Evolutionary conservation across 2,113 vertebrate genomes (phyloP).

Genomic region (Mionectes macconnelli): DNA sequence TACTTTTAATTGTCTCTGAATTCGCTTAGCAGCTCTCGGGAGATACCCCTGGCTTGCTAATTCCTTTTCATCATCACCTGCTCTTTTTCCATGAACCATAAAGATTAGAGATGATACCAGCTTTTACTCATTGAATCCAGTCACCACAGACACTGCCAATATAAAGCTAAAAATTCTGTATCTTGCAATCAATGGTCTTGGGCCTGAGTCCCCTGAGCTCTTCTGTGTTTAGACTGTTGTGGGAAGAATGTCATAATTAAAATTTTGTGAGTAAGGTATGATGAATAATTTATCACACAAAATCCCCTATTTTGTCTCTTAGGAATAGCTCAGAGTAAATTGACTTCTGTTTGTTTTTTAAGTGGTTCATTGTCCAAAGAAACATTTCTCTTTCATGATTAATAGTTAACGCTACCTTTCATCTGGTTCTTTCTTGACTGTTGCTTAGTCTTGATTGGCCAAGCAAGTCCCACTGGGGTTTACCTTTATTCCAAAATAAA

Average conservation of each 20-base stretch:
- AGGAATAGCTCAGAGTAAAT: slow-evolving; percentile 20
- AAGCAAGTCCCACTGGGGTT: not conserved
- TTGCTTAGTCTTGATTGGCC: not conserved
- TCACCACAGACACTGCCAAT: not conserved
- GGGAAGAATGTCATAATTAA: slow-evolving; percentile 18
- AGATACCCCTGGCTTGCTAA: not conserved
- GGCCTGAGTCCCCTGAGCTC: not conserved
- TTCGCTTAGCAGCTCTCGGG: not conserved
- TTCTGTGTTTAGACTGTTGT: not conserved
- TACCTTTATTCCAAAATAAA: not conserved
- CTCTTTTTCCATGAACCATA: not conserved
- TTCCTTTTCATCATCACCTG: not conserved
- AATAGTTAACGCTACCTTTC: not conserved
- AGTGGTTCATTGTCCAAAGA: slow-evolving; percentile 15
- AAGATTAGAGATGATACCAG: not conserved
- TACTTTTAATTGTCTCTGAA: not conserved
- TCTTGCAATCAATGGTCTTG: not conserved
- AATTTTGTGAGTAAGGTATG: slow-evolving; percentile 3
- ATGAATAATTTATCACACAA: slow-evolving; percentile 46
- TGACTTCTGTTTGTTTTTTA: slow-evolving; percentile 9
- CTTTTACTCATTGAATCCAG: not conserved
- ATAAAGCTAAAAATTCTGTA: not conserved
- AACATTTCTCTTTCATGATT: not conserved
- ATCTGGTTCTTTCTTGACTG: not conserved
- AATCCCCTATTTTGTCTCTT: not conserved